Conservation (phyloP, 2,888 invertebrate genomes). For the Idaea biselata region DNA sequence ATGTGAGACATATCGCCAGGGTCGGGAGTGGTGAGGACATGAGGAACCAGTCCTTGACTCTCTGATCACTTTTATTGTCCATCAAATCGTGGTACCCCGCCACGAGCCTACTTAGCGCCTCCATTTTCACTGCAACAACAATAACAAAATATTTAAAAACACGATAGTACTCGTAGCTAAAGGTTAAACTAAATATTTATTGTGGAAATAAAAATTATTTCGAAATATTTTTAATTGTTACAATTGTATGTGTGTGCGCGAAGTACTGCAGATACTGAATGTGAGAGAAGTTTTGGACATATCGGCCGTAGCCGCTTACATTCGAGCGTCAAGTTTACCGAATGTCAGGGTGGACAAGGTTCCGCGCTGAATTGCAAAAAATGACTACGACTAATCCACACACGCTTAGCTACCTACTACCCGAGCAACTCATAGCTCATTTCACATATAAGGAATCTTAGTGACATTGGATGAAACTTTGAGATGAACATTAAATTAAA, state of each 20-base stretch:
- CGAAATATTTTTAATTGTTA: slow-evolving; percentile 5
- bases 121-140: slow-evolving; percentile 81
- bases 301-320: slow-evolving; percentile 33
- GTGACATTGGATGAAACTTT: background rate
- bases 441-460: slow-evolving; percentile 1
- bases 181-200: background rate
- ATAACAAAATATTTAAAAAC: slow-evolving; percentile 22
- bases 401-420: slow-evolving; percentile 10
- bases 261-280: slow-evolving; percentile 34
- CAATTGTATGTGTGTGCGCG: slow-evolving; percentile 25
- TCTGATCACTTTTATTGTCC: slow-evolving; percentile 91
- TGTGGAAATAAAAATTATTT: background rate
- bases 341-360: slow-evolving; percentile 65
- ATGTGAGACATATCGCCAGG: slow-evolving; percentile 85
- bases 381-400: slow-evolving; percentile 15
- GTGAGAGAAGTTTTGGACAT: slow-evolving; percentile 31
- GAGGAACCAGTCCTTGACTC: slow-evolving; percentile 89
- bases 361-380: slow-evolving; percentile 28
- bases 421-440: slow-evolving; percentile 17
- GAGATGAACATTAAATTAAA: background rate
- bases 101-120: slow-evolving; percentile 78
- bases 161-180: background rate
- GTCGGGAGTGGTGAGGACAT: slow-evolving; percentile 92
- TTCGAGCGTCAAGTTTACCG: slow-evolving; percentile 45
- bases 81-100: slow-evolving; percentile 88